Base-by-base conservation (phyloP, 2,113 vertebrate species). In the Hemiscyllium ocellatum region DNA sequence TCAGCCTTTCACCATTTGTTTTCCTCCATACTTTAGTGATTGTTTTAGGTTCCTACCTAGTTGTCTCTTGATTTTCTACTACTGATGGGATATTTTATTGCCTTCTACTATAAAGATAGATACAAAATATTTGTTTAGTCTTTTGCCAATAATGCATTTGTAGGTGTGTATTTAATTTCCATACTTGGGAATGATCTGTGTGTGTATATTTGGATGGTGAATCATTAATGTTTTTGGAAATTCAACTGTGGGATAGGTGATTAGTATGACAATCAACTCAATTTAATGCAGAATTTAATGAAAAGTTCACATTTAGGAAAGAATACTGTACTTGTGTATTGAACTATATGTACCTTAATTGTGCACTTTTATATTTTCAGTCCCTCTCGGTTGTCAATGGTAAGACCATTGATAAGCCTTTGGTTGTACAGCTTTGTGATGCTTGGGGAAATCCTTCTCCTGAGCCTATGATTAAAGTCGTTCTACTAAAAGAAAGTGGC, bases 401-500 rank as follows among this genome's bases (percentile, higher is more conserved):
- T 76, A 97, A 97, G 83, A 97, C 98, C 95, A 96, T 99, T 96
- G 95, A 97, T 95, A 97, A 95, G 8, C 97, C 98, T 1, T 97
- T 99, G 93, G 8, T 97, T 91, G 26, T 99, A 95, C 98, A 99
- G 69, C 96, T 99, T 52, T 98, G 97, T 97, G 99, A 99, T 96
- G 96, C 98, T n/a, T 99, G 98, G 98, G 98, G 97, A 96, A 99
- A 99, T 97, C 98, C 97, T 15, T 96, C 97, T 96, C 95, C 97
- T n/a, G 98, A 99, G 96, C 97, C 98, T 96, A 97, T 98, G 47
- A 97, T 99, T 69, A 98, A 97, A 96, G 97, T 99, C 87, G 96
- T 4, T 89, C 95, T 99, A 96, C 96, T 96, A n/a, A 97, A 97
- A 97, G 3, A 96, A 90, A 97, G 4, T 96, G 96, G 20, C 86